Percentiles rank a stretch among this genome's conserved stretches.
These are phyloP conservation scores for Equus quagga DNA, from an alignment of 2,113 vertebrate genomes.

Conservation along the genomic window DNA sequence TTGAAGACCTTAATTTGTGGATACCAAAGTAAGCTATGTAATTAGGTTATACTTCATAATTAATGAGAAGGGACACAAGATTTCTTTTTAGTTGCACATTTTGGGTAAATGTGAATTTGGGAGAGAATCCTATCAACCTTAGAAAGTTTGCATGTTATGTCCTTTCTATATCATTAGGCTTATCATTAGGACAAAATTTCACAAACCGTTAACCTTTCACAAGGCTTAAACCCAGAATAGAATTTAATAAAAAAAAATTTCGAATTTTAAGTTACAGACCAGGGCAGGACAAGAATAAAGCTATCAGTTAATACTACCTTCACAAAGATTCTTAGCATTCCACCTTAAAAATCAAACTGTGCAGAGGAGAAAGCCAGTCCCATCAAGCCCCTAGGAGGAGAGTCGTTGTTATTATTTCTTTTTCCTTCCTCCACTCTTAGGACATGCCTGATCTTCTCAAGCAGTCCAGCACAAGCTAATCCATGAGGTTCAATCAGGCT, in stretches of 20 bases:
- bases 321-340: constrained; percentile 85
- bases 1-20: constrained; percentile 36
- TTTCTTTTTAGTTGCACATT: background rate
- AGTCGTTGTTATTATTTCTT: background rate
- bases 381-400: constrained; percentile 51
- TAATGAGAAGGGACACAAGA: background rate
- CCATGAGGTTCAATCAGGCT: constrained; percentile 64
- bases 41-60: constrained; percentile 26
- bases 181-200: constrained; percentile 15
- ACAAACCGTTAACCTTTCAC: background rate
- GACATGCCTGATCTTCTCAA: constrained; percentile 56
- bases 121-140: constrained; percentile 9
- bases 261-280: constrained; percentile 17
- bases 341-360: constrained; percentile 88
- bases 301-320: constrained; percentile 39
- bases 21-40: constrained; percentile 10
- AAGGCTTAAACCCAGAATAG: background rate
- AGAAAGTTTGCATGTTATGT: constrained; percentile 13
- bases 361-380: constrained; percentile 81
- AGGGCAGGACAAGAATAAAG: background rate
- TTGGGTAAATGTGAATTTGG: background rate
- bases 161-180: constrained; percentile 22
- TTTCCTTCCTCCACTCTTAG: constrained; percentile 35
- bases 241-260: background rate
- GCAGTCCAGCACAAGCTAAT: constrained; percentile 53